Evolutionary conservation across 2,888 invertebrate species (phyloP), one percentile per base, ranked within the genome.

Genomic region (Atherix ibis): DNA sequence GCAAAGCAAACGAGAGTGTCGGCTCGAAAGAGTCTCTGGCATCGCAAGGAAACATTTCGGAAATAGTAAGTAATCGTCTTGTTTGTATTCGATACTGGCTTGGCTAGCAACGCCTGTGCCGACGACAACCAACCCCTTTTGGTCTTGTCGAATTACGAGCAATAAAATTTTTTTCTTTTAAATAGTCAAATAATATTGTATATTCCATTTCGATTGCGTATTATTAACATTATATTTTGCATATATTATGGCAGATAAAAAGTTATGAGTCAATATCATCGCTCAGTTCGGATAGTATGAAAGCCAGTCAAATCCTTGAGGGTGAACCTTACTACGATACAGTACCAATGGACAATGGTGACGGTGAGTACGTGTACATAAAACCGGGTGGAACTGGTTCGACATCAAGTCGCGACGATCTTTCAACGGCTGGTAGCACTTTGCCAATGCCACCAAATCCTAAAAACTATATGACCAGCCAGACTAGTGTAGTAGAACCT

Each of bases 301-400:
- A 70, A 63, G 53, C 63, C 62, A 41, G 67, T 57, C 5, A 67
- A 62, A 34, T 68, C 63, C 41, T 67, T 56, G 45, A 73, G 29
- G 63, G 73, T 45, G 78, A 78, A 48, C 78, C 76, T 0, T 76
- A 74, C 47, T 78, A 78, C 47, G 78, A 78, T 48, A 74, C 73
- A 51, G 78, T 78, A 31, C 76, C 78, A 2, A 63, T 71, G 31
- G 78, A 77, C 42, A 63, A 63, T 40, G 65, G 68, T 40, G 73
- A 73, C 44, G 78, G 78, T 34, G 79, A 81, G 64, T 79, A 79
- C 52, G 77, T 79, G 43, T 77, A 77, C 48, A 74, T 80, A 40
- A 75, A 76, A 63, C 73, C 76, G 37, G 73, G 75, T 59, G 61
- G 63, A 47, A 56, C 55, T 34, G 73, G 73, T 26, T 67, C 71